Evolutionary conservation across 2,888 invertebrate genomes (phyloP).

Genomic region (Campaea margaritaria): DNA sequence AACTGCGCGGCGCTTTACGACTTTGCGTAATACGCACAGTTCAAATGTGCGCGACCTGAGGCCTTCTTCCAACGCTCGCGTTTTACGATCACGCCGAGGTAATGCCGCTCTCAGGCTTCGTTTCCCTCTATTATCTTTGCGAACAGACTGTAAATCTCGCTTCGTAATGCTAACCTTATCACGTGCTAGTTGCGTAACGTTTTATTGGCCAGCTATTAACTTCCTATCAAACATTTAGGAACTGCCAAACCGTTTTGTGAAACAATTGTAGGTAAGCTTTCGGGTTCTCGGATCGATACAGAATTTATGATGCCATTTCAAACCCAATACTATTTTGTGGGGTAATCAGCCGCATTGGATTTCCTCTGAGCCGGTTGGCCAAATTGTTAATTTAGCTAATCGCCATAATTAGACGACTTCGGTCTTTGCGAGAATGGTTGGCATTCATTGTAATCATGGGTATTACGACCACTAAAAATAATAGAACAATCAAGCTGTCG

Average conservation of each 20-base stretch:
- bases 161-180: constrained; percentile 52
- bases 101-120: constrained; percentile 59
- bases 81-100: constrained; percentile 61
- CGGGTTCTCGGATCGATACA: constrained; percentile 15
- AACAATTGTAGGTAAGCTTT: constrained; percentile 24
- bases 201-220: constrained; percentile 37
- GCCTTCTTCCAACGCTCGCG: constrained; percentile 49
- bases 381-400: constrained; percentile 57
- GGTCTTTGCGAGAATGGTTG: constrained; percentile 41
- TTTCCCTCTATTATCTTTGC: constrained; percentile 61
- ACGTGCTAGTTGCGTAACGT: constrained; percentile 48
- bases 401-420: constrained; percentile 46
- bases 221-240: constrained; percentile 26
- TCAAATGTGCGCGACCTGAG: constrained; percentile 57
- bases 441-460: constrained; percentile 28
- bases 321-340: constrained; percentile 37
- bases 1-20: constrained; percentile 45
- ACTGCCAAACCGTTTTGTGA: constrained; percentile 18
- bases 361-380: constrained; percentile 31
- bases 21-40: constrained; percentile 41
- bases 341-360: constrained; percentile 41
- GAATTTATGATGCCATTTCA: constrained; percentile 37
- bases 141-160: constrained; percentile 59
- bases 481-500: constrained; percentile 9
- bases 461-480: constrained; percentile 5